A percentile compares a stretch with the other conserved stretches of the same genome.
These are phyloP conservation scores for Eidolon helvum DNA, from an alignment of 2,113 vertebrate species.

Conservation along the genomic window DNA sequence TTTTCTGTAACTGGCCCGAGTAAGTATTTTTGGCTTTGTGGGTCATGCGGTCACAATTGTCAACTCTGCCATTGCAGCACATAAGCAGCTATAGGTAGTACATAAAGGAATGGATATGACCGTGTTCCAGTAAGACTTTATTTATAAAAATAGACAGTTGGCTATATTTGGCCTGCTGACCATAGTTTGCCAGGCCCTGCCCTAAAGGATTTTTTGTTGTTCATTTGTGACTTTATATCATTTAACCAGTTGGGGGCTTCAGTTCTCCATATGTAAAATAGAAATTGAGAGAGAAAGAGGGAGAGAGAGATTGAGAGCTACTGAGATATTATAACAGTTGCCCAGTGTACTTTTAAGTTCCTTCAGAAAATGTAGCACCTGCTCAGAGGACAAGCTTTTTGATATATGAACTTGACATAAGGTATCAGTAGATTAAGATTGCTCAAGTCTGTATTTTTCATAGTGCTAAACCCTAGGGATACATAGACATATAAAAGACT, in stretches of 20 bases:
- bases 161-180: not conserved
- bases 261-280: not conserved
- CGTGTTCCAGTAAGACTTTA: not conserved
- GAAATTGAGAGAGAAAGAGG: not conserved
- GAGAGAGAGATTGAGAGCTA: not conserved
- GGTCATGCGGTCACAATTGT: not conserved
- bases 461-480: not conserved
- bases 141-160: not conserved
- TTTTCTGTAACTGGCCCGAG: not conserved
- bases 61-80: not conserved
- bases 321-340: not conserved
- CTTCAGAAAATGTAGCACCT: not conserved
- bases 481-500: not conserved
- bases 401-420: not conserved
- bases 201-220: not conserved
- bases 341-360: not conserved
- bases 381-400: not conserved
- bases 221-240: not conserved
- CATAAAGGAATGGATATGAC: not conserved
- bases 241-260: not conserved
- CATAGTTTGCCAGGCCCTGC: not conserved
- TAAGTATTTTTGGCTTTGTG: not conserved
- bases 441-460: not conserved
- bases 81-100: not conserved
- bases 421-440: conserved; percentile 3